phyloP scores from a whole-genome alignment of 2,888 invertebrate species.

The Pollenia labialis region DNA sequence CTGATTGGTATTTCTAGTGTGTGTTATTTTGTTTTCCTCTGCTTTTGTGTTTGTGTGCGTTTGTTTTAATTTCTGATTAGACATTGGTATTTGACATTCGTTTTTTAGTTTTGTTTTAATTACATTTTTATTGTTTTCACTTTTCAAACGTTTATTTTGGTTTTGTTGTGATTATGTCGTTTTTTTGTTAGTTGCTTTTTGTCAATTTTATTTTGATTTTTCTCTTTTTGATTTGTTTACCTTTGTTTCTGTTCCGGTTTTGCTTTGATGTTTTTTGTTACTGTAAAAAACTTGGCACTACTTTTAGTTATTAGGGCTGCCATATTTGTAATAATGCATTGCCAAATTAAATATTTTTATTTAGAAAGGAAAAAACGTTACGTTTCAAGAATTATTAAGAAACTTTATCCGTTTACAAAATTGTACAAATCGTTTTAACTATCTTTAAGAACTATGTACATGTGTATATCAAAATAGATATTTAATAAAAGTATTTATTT shows the following conservation, averaged over 20 bases:
- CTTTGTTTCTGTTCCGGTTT: conserved; percentile 49
- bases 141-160: conserved; percentile 45
- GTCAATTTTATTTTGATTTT: conserved; percentile 6
- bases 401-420: neutral
- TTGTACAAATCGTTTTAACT: no score
- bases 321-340: neutral
- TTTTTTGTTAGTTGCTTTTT: conserved; percentile 43
- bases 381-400: neutral
- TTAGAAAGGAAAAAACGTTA: neutral
- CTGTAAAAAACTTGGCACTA: conserved; percentile 36
- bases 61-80: conserved; percentile 62
- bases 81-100: conserved; percentile 73
- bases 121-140: conserved; percentile 62
- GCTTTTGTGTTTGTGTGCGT: neutral
- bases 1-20: conserved; percentile 59
- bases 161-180: conserved; percentile 66
- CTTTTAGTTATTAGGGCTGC: conserved; percentile 5
- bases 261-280: conserved; percentile 38
- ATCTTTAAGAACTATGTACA: no score
- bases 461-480: no score
- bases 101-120: conserved; percentile 49
- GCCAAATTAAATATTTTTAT: conserved; percentile 2
- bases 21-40: conserved; percentile 42
- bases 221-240: conserved; percentile 6
- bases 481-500: neutral